Percentiles rank a stretch among this genome's conserved stretches.
Conservation (phyloP, 2,888 invertebrate genomes). For the Thyatira batis region DNA sequence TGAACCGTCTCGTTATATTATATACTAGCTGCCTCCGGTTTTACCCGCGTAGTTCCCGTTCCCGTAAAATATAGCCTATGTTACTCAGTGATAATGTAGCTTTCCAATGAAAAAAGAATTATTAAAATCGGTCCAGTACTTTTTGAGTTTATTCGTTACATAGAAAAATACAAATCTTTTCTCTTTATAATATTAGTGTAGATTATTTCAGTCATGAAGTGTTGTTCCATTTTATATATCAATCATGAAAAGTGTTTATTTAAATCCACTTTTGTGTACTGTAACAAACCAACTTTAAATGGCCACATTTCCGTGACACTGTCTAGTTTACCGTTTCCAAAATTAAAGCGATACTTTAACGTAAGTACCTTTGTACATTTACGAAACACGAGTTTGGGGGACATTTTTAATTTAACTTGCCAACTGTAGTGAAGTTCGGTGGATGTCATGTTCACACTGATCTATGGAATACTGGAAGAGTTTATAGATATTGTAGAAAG, state of each 20-base stretch:
- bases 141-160: too few species aligned
- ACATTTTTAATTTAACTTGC: constrained; percentile 10
- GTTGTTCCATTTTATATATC: background rate
- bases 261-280: background rate
- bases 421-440: constrained; percentile 1
- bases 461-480: constrained; percentile 1
- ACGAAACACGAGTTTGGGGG: background rate
- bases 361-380: background rate
- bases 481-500: constrained; percentile 3
- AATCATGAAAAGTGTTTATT: background rate
- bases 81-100: too few species aligned
- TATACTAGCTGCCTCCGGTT: too few species aligned
- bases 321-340: constrained; percentile 7
- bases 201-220: too few species aligned
- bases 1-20: too few species aligned
- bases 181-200: too few species aligned
- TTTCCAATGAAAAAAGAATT: too few species aligned
- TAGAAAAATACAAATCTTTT: too few species aligned
- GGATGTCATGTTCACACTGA: constrained; percentile 1
- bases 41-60: too few species aligned
- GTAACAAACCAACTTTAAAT: background rate
- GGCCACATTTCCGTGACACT: background rate
- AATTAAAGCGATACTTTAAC: constrained; percentile 10
- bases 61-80: too few species aligned
- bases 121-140: too few species aligned